Conservation (phyloP, 1,140 invertebrate species). For the Tetramorium alpestre region DNA sequence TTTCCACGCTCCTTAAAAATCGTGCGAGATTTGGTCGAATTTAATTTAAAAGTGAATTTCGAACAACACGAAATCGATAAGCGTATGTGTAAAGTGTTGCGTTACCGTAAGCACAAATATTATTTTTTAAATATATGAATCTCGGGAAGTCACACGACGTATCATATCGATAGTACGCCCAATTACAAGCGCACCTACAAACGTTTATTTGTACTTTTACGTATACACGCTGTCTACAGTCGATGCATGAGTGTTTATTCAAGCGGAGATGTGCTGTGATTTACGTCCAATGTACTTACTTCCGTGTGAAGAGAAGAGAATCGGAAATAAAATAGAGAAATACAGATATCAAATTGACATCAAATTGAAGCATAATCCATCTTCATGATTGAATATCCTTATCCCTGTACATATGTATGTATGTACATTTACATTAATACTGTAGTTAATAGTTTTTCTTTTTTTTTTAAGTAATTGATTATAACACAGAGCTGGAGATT, state of each 20-base stretch:
- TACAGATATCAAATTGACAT: conserved; percentile 22
- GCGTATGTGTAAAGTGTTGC: not conserved
- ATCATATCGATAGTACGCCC: not conserved
- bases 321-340: conserved; percentile 61
- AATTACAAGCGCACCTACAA: conserved; percentile 9
- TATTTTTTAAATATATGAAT: conserved; percentile 4
- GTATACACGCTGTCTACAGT: conserved; percentile 29
- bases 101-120: not conserved
- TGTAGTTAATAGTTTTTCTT: too few species aligned
- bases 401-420: not conserved
- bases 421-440: too few species aligned
- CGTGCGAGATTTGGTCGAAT: not conserved
- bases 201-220: conserved; percentile 21
- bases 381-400: not conserved
- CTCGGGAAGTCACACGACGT: not conserved
- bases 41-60: conserved; percentile 18
- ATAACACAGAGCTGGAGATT: too few species aligned
- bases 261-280: conserved; percentile 69
- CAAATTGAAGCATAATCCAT: not conserved
- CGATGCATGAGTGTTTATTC: conserved; percentile 65
- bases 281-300: conserved; percentile 70
- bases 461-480: too few species aligned
- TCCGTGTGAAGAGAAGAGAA: conserved; percentile 55
- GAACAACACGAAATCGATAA: not conserved
- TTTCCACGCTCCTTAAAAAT: not conserved